phyloP scores from a whole-genome alignment of 1,140 invertebrate species.

The Anastrepha obliqua region DNA sequence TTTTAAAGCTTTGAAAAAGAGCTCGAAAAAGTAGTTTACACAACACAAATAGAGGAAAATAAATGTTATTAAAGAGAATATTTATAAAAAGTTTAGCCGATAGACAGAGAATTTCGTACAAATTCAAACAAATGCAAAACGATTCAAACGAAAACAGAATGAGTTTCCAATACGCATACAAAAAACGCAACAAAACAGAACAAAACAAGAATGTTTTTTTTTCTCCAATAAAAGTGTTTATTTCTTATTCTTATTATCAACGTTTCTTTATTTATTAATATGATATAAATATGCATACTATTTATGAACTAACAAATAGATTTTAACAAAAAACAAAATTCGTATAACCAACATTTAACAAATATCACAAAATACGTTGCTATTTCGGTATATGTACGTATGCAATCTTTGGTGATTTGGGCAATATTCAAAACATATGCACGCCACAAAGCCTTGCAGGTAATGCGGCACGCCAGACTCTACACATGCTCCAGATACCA shows the following conservation, averaged over 20 bases:
- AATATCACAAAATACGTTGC: neutral
- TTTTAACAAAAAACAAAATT: neutral
- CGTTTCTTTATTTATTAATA: neutral
- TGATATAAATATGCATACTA: neutral
- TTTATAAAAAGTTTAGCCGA: neutral
- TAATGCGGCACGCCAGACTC: neutral
- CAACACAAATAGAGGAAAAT: neutral
- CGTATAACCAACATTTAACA: conserved; percentile 15
- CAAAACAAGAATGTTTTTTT: conserved; percentile 22
- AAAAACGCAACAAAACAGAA: conserved; percentile 19
- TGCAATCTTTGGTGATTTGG: neutral
- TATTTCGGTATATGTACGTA: neutral
- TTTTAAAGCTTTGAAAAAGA: neutral
- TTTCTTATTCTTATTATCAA: neutral
- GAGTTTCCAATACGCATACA: conserved; percentile 36
- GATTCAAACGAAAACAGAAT: neutral
- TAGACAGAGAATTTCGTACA: neutral
- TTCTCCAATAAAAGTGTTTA: neutral
- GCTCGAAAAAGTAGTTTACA: neutral
- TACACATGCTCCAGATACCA: no score
- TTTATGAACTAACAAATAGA: neutral
- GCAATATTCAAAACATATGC: neutral
- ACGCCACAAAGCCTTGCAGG: neutral
- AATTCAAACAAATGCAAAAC: neutral
- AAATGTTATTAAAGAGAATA: conserved; percentile 13